These are phyloP conservation scores for Lacanobia oleracea DNA, from an alignment of 2,888 invertebrate species.

Conservation along the genomic window DNA sequence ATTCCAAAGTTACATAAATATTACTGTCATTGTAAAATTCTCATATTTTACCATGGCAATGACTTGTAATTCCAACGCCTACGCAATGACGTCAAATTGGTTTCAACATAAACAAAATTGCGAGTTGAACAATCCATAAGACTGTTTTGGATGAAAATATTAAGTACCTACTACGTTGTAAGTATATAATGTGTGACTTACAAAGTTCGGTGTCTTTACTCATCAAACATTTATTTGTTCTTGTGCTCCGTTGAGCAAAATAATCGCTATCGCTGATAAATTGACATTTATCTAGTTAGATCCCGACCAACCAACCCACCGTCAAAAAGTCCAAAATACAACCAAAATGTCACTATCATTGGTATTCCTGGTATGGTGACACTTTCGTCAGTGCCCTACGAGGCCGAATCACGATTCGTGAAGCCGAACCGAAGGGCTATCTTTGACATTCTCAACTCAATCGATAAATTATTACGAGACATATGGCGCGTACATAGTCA, in stretches of 20 bases:
- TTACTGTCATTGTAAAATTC: conserved; percentile 21
- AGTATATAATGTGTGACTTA: no score
- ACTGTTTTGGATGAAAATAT: background rate
- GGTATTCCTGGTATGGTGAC: background rate
- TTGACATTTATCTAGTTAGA: background rate
- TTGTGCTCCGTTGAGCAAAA: no score
- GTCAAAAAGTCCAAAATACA: background rate
- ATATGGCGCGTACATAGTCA: background rate
- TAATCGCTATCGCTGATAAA: no score
- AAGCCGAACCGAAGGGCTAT: background rate
- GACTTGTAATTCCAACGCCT: conserved; percentile 21
- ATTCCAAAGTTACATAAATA: conserved; percentile 23
- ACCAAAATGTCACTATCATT: no score
- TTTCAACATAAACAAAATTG: conserved; percentile 15
- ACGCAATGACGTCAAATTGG: conserved; percentile 28
- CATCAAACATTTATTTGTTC: background rate
- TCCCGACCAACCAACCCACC: no score
- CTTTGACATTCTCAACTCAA: conserved; percentile 8
- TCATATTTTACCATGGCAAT: conserved; percentile 28
- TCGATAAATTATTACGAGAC: conserved; percentile 19
- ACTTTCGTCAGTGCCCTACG: background rate
- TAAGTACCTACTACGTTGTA: background rate
- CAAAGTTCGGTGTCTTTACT: background rate
- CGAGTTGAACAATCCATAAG: background rate
- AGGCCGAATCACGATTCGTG: background rate